These are phyloP conservation scores for Oophaga pumilio DNA, from an alignment of 2,113 vertebrate species.

Conservation along the genomic window DNA sequence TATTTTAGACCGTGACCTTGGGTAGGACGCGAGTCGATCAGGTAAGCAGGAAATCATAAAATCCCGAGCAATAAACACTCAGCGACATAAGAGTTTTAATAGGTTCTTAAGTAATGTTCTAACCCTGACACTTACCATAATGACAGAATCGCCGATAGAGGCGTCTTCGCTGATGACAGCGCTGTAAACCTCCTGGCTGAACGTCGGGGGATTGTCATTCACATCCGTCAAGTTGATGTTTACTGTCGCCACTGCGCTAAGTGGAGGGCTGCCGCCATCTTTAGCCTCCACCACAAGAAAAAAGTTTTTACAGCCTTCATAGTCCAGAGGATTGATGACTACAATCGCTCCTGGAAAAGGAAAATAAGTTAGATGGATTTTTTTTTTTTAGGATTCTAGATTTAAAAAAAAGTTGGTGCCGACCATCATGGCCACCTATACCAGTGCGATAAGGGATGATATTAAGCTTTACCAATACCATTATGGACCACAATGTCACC, in stretches of 20 bases:
- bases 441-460: not conserved
- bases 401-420: not conserved
- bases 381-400: not conserved
- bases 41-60: not conserved
- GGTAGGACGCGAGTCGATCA: slow-evolving; percentile 3
- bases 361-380: slow-evolving; percentile 21
- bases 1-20: slow-evolving; percentile 11
- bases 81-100: not conserved
- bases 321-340: slow-evolving; percentile 85
- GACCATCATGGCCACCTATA: not conserved
- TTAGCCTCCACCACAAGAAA: slow-evolving; percentile 93
- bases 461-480: no score
- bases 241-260: slow-evolving; percentile 86
- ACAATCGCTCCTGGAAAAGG: slow-evolving; percentile 81
- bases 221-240: slow-evolving; percentile 93
- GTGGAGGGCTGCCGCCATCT: slow-evolving; percentile 88
- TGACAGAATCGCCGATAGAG: slow-evolving; percentile 79
- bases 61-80: not conserved
- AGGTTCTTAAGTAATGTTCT: not conserved
- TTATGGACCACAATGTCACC: no score
- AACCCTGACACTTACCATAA: slow-evolving; percentile 74
- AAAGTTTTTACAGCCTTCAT: slow-evolving; percentile 88
- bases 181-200: slow-evolving; percentile 84
- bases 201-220: slow-evolving; percentile 90
- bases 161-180: slow-evolving; percentile 90